Base-by-base conservation (phyloP, 2,113 vertebrate genomes). In the Mustela lutreola region DNA sequence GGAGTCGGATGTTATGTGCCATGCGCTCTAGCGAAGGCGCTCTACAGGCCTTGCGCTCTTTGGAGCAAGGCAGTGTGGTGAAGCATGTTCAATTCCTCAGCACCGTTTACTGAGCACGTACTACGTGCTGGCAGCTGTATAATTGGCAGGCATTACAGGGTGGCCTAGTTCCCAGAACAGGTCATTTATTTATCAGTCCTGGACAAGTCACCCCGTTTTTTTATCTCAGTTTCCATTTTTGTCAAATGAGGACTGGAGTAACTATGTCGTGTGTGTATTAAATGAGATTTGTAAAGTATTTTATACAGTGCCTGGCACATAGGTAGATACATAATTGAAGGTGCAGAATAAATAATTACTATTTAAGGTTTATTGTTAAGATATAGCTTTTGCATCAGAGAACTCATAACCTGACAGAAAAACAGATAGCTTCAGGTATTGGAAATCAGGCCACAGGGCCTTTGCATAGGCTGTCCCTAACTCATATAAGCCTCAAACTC, bases 21-120 rank as follows among this genome's bases (percentile, higher is more conserved):
- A 1, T 33, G 62, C 22, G 2, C 31, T 39, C 60, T 65, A 5
- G 16, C 1, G 31, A 42, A 33, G 36, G 62, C 0, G 0, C 15
- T 71, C 18, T 26, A 3, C 18, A 0, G 8, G 73, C 19, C 8
- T 11, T 26, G 42, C 21, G 1, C 31, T 67, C 56, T n/a, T 1
- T 1, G 7, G n/a, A 12, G 21, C 36, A n/a, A 24, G 33, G 0
- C 39, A 4, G 11, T 19, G 11, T 16, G 31, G 10, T 1, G 73
- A 26, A 1, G 26, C 22, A 1, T 4, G 48, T 16, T n/a, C 53
- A 33, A 36, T 48, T 24, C 26, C 11, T 78, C 22, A 50, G 10
- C 36, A 42, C 67, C 31, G 1, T 36, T 39, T 36, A 28, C 89
- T 63, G 36, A 67, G 70, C 39, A 36, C 62, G 71, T 89, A 65